phyloP scores from a whole-genome alignment of 2,797 vertebrate species.

The Sphenopsis melanotis region DNA sequence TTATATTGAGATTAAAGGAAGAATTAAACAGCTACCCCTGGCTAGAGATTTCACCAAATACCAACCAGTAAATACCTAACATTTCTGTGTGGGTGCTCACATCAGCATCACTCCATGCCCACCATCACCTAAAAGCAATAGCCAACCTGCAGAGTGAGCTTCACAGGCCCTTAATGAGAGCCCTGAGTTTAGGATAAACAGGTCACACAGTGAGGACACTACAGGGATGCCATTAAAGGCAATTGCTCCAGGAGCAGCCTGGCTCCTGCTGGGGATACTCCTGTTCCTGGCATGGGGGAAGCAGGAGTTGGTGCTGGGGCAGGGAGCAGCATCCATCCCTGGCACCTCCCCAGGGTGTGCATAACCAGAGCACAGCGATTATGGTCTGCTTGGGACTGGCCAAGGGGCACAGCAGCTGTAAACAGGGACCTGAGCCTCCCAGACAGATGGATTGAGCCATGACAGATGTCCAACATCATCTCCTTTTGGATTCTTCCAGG shows the following conservation, averaged over 20 bases:
- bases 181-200: not conserved
- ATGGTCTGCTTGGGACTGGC: not conserved
- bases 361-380: not conserved
- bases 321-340: not conserved
- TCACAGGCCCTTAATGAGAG: not conserved
- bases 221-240: not conserved
- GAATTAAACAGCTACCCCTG: not conserved
- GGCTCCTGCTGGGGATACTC: not conserved
- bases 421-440: not conserved
- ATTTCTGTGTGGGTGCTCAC: not conserved
- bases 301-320: not conserved
- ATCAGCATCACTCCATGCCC: not conserved
- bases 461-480: fast-evolving
- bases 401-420: fast-evolving
- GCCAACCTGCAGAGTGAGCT: not conserved
- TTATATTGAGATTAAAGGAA: not conserved
- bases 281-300: fast-evolving
- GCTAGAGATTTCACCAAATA: not conserved
- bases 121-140: not conserved
- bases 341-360: fast-evolving
- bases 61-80: not conserved
- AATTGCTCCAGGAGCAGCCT: not conserved
- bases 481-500: not conserved
- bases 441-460: fast-evolving
- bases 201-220: fast-evolving